Percentiles rank a stretch among this genome's conserved stretches.
These are phyloP conservation scores for Boleophthalmus pectinirostris DNA, from an alignment of 2,113 vertebrate genomes.

Conservation along the genomic window DNA sequence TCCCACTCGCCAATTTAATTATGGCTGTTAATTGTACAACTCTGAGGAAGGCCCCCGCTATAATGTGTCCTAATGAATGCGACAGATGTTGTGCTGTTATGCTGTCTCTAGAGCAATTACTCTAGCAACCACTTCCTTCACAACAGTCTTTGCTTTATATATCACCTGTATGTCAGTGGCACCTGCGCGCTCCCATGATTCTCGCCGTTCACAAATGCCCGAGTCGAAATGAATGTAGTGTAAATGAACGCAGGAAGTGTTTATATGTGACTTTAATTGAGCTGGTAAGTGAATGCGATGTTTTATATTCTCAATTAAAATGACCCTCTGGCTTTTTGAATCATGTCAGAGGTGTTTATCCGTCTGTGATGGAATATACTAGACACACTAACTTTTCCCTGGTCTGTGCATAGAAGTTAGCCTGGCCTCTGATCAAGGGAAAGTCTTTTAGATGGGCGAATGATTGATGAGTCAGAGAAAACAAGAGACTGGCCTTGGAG, in stretches of 20 bases:
- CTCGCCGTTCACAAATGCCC: conserved; percentile 11
- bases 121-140: conserved; percentile 60
- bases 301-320: background rate
- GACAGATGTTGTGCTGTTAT: conserved; percentile 81
- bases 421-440: too few species aligned
- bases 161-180: conserved; percentile 77
- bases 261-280: background rate
- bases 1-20: conserved; percentile 79
- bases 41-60: conserved; percentile 70
- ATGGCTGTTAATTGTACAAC: conserved; percentile 79
- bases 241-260: conserved; percentile 68
- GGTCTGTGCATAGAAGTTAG: too few species aligned
- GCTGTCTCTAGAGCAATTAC: conserved; percentile 77
- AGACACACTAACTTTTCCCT: too few species aligned
- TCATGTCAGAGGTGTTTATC: too few species aligned
- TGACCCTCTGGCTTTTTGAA: too few species aligned
- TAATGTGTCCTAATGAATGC: conserved; percentile 81
- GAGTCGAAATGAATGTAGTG: conserved; percentile 1
- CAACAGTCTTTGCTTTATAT: conserved; percentile 71
- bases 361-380: too few species aligned
- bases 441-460: too few species aligned
- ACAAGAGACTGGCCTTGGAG: too few species aligned
- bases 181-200: conserved; percentile 60
- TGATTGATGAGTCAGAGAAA: too few species aligned
- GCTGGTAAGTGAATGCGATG: background rate